Evolutionary conservation across 2,113 vertebrate genomes (phyloP).

Genomic region (Fregata magnificens): DNA sequence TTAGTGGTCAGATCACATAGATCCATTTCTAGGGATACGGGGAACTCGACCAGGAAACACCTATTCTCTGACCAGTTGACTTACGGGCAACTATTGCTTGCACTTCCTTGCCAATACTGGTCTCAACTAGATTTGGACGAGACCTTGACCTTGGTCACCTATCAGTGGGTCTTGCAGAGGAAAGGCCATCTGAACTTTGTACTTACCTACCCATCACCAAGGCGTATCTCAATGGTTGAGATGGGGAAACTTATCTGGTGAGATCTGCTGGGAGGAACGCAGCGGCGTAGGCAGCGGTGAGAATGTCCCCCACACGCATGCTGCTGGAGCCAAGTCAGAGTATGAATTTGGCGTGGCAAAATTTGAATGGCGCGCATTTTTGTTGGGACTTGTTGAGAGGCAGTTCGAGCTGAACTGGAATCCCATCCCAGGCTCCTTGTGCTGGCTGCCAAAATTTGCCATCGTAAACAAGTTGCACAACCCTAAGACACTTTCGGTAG

Average conservation of each 20-base stretch:
- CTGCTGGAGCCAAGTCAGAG: background rate
- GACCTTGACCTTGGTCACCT: background rate
- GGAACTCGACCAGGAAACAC: background rate
- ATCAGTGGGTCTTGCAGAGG: background rate
- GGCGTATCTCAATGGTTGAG: background rate
- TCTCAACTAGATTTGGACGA: background rate
- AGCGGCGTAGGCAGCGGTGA: background rate
- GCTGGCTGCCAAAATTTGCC: background rate
- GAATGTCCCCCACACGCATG: background rate
- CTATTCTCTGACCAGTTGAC: background rate
- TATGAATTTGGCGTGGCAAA: accelerated
- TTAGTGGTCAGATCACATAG: background rate
- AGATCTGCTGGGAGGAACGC: background rate
- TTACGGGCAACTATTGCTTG: background rate
- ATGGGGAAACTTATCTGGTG: background rate
- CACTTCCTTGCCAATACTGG: background rate
- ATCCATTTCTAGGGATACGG: background rate
- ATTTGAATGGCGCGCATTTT: background rate
- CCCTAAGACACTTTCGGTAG: background rate
- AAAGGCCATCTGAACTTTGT: background rate
- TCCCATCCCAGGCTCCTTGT: background rate
- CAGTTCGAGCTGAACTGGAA: background rate
- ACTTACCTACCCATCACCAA: background rate
- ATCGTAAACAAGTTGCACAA: background rate
- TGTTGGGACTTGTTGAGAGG: background rate